A percentile compares a stretch with the other conserved stretches of the same genome.
phyloP scores from a whole-genome alignment of 2,797 vertebrate species.

The Chelidonichthys spinosus region DNA sequence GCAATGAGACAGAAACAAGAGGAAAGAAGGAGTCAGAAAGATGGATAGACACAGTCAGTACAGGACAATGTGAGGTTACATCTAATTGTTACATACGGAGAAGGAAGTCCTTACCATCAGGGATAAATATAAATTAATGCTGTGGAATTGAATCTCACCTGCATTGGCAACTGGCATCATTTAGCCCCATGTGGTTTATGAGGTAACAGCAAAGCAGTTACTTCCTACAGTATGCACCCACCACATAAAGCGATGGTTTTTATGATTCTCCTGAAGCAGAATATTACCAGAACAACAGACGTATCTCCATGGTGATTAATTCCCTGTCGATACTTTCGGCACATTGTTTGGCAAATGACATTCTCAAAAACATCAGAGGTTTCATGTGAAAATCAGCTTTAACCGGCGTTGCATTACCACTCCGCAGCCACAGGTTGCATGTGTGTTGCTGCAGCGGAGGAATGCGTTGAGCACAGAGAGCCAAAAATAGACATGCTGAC shows the following conservation, averaged over 20 bases:
- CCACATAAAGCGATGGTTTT: conserved; percentile 29
- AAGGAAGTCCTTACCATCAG: background rate
- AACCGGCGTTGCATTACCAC: conserved; percentile 36
- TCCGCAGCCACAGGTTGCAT: conserved; percentile 68
- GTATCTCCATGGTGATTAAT: background rate
- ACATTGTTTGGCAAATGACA: background rate
- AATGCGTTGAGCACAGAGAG: conserved; percentile 59
- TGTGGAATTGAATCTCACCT: conserved; percentile 16
- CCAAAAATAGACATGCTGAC: conserved; percentile 78
- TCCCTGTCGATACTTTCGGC: background rate
- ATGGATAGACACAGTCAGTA: conserved; percentile 21
- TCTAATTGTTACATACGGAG: background rate
- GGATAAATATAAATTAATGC: background rate
- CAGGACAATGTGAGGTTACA: conserved; percentile 40
- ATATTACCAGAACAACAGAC: conserved; percentile 8
- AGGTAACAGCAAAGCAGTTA: conserved; percentile 25
- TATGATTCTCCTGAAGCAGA: conserved; percentile 13
- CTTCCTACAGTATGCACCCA: conserved; percentile 26
- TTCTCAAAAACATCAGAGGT: conserved; percentile 2
- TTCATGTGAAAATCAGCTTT: conserved; percentile 19
- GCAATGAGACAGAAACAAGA: conserved; percentile 39
- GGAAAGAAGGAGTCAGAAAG: conserved; percentile 17
- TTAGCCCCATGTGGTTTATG: conserved; percentile 47
- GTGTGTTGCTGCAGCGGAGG: conserved; percentile 46
- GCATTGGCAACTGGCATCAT: conserved; percentile 26